phyloP scores from a whole-genome alignment of 37 sponge, comb jelly and placozoan genomes.

The Halichondria panicea region DNA sequence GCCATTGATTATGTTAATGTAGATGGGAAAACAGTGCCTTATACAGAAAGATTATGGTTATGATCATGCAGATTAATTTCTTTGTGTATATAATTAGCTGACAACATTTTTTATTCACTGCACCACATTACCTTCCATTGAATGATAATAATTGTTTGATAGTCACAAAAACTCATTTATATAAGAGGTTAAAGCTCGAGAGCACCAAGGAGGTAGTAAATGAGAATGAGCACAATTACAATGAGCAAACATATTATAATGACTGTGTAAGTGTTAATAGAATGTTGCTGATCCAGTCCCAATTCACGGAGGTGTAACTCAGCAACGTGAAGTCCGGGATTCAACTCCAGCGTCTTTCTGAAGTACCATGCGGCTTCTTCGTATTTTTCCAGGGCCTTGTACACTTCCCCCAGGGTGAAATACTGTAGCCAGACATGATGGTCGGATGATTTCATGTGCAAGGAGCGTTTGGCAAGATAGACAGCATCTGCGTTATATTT shows the following conservation, averaged over 20 bases:
- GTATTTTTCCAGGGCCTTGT: constrained; percentile 65
- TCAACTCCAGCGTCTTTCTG: constrained; percentile 64
- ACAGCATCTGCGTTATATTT: constrained; percentile 69
- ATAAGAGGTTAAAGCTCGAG: neutral
- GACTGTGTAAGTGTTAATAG: constrained; percentile 70
- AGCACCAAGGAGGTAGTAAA: constrained; percentile 50
- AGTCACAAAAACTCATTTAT: too few relatives aligned
- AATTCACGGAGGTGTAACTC: constrained; percentile 75
- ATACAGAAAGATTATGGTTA: constrained; percentile 8
- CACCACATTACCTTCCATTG: too few relatives aligned
- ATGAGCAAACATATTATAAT: constrained; percentile 58
- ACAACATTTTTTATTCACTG: too few relatives aligned
- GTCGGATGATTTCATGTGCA: constrained; percentile 63
- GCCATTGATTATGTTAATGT: constrained; percentile 22
- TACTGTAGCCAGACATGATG: constrained; percentile 81
- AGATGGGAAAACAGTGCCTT: neutral
- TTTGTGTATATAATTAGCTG: too few relatives aligned
- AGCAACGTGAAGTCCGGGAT: constrained; percentile 73
- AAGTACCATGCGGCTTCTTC: constrained; percentile 72
- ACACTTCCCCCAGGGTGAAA: constrained; percentile 86
- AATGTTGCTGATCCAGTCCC: constrained; percentile 27
- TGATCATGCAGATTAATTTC: neutral
- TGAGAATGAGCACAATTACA: constrained; percentile 44
- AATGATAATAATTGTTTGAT: too few relatives aligned
- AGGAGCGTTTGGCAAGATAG: constrained; percentile 66